Conservation (phyloP, 1,140 invertebrate species). For the Drosophila asahinai region DNA sequence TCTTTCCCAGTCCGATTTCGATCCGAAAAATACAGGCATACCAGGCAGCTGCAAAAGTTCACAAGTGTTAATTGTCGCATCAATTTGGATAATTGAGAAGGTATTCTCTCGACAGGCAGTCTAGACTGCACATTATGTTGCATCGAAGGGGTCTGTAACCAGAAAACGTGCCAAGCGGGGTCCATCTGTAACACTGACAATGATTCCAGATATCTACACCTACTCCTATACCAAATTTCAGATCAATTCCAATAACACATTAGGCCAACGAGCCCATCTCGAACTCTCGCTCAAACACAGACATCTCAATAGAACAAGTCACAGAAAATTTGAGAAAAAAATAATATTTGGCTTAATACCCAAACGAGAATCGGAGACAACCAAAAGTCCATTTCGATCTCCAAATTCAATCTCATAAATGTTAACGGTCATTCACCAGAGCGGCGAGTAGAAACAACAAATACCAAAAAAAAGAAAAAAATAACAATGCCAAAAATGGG, state of each 20-base stretch:
- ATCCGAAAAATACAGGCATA: conserved; percentile 1
- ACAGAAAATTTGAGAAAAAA: conserved; percentile 11
- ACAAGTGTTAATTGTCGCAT: conserved; percentile 78
- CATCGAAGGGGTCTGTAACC: too few relatives aligned
- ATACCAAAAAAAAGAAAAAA: neutral
- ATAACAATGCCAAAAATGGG: conserved; percentile 14
- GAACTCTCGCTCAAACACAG: neutral
- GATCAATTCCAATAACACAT: neutral
- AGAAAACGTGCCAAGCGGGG: too few relatives aligned
- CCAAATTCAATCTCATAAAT: conserved; percentile 62
- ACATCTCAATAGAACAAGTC: conserved; percentile 36
- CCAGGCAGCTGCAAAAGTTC: conserved; percentile 56
- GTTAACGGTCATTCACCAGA: conserved; percentile 78
- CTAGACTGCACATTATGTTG: conserved; percentile 9
- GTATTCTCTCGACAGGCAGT: conserved; percentile 6
- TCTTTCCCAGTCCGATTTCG: conserved; percentile 7
- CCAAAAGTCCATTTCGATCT: conserved; percentile 57
- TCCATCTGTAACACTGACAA: neutral
- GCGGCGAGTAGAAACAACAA: conserved; percentile 6
- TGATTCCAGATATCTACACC: neutral
- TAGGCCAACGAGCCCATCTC: neutral
- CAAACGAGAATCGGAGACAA: conserved; percentile 48
- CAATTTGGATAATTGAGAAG: conserved; percentile 72
- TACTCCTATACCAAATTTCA: neutral
- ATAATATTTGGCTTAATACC: conserved; percentile 24